A percentile compares a stretch with the other conserved stretches of the same genome.
These are phyloP conservation scores for Isaurus tuberculatus DNA, from an alignment of 92 coral and sea anemone genomes.

Conservation along the genomic window DNA sequence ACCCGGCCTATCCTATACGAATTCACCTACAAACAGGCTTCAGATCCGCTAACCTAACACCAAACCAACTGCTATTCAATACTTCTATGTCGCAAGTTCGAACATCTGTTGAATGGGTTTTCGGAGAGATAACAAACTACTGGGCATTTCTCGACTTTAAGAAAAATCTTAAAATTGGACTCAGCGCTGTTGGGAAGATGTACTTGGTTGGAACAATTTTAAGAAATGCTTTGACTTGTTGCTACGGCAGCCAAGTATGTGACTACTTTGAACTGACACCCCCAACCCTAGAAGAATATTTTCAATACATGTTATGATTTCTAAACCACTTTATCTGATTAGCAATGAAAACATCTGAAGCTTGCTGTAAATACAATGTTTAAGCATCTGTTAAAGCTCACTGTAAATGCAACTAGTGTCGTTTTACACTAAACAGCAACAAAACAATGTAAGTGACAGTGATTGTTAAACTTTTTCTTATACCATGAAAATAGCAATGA, in stretches of 20 bases:
- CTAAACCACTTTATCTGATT: neutral
- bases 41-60: constrained; percentile 55
- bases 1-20: constrained; percentile 47
- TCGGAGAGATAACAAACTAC: constrained; percentile 51
- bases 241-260: constrained; percentile 45
- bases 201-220: constrained; percentile 47
- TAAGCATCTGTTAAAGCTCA: constrained; percentile 5
- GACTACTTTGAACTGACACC: constrained; percentile 47
- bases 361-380: neutral
- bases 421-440: neutral
- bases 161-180: neutral
- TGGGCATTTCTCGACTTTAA: constrained; percentile 53
- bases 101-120: constrained; percentile 56
- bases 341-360: constrained; percentile 2
- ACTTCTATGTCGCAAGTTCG: constrained; percentile 51
- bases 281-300: constrained; percentile 51
- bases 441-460: neutral
- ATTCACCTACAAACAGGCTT: constrained; percentile 55
- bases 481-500: constrained; percentile 1
- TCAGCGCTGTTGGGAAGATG: constrained; percentile 58
- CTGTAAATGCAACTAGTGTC: neutral
- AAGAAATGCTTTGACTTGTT: constrained; percentile 55
- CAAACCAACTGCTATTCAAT: constrained; percentile 44
- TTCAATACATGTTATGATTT: constrained; percentile 27
- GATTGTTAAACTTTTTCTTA: neutral